phyloP scores from a whole-genome alignment of 2,113 vertebrate species.

The Axis porcinus region DNA sequence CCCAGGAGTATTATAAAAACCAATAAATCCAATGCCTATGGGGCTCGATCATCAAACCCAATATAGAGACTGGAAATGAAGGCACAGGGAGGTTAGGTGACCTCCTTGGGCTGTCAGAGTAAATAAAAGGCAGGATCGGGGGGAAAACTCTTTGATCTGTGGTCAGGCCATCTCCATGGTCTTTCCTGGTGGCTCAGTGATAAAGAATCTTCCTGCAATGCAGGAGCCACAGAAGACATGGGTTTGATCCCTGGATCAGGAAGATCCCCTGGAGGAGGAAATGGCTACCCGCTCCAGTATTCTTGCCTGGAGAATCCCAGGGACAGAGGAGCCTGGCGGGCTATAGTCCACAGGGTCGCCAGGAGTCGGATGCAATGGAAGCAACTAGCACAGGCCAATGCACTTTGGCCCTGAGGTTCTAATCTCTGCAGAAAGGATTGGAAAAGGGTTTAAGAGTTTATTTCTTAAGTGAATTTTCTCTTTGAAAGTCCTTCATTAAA shows the following conservation, averaged over 20 bases:
- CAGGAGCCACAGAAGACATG: not conserved
- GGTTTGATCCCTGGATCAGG: not conserved
- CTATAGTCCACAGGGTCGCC: not conserved
- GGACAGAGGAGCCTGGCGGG: not conserved
- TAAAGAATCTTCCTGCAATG: not conserved
- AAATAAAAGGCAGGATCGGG: not conserved
- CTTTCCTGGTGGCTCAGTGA: not conserved
- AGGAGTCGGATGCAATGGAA: not conserved
- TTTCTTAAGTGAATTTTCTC: slow-evolving; percentile 8
- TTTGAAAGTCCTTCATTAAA: not conserved
- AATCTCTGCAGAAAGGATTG: not conserved
- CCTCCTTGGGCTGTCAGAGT: not conserved
- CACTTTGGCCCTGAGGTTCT: not conserved
- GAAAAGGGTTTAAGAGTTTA: not conserved
- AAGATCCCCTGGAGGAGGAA: not conserved
- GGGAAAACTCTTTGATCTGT: not conserved
- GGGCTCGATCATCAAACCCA: not conserved
- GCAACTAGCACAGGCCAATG: not conserved
- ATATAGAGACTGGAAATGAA: not conserved
- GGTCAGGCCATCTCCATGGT: no score
- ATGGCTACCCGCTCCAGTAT: not conserved
- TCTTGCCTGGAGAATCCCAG: not conserved
- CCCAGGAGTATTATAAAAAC: not conserved
- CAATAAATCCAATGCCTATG: not conserved
- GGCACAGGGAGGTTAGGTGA: not conserved